phyloP scores from a whole-genome alignment of 2,797 vertebrate species.

The Dendrocincla tyrannina region DNA sequence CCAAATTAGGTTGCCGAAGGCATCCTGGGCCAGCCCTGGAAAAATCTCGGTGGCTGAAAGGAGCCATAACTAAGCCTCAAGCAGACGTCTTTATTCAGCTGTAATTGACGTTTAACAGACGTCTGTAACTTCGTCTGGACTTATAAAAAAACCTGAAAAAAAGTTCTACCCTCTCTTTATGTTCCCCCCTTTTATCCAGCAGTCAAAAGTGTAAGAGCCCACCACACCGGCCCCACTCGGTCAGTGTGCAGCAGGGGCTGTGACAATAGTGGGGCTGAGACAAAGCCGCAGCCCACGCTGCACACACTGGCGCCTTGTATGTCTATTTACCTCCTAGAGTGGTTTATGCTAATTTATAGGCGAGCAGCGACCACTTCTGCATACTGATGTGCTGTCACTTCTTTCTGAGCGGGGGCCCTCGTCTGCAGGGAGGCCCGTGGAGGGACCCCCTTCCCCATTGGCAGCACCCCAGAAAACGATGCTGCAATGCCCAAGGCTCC shows the following conservation, averaged over 20 bases:
- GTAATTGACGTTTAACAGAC: slow-evolving; percentile 80
- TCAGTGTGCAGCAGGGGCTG: slow-evolving; percentile 65
- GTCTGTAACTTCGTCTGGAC: slow-evolving; percentile 78
- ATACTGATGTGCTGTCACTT: slow-evolving; percentile 69
- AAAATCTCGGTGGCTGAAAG: slow-evolving; percentile 71
- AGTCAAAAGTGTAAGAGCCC: slow-evolving; percentile 76
- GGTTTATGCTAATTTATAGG: slow-evolving; percentile 75
- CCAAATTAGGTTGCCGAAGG: slow-evolving; percentile 75
- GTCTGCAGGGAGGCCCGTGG: slow-evolving; percentile 52
- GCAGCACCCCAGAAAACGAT: slow-evolving; percentile 18
- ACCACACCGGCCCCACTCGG: slow-evolving; percentile 66
- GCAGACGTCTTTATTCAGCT: slow-evolving; percentile 81
- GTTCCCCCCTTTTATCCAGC: slow-evolving; percentile 73
- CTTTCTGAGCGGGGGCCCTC: slow-evolving; percentile 65
- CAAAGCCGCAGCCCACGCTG: slow-evolving; percentile 72
- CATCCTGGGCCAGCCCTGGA: slow-evolving; percentile 65
- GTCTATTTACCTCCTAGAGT: slow-evolving; percentile 77
- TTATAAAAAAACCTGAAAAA: slow-evolving; percentile 61
- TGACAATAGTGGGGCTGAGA: slow-evolving; percentile 74
- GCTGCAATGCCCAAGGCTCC: not conserved
- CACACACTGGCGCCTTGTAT: slow-evolving; percentile 72
- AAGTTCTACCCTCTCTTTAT: slow-evolving; percentile 73
- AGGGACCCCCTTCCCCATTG: not conserved
- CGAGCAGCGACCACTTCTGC: slow-evolving; percentile 62
- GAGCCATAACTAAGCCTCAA: slow-evolving; percentile 70